Evolutionary conservation across 2,113 vertebrate species (phyloP).

Genomic region (Peromyscus polionotus): DNA sequence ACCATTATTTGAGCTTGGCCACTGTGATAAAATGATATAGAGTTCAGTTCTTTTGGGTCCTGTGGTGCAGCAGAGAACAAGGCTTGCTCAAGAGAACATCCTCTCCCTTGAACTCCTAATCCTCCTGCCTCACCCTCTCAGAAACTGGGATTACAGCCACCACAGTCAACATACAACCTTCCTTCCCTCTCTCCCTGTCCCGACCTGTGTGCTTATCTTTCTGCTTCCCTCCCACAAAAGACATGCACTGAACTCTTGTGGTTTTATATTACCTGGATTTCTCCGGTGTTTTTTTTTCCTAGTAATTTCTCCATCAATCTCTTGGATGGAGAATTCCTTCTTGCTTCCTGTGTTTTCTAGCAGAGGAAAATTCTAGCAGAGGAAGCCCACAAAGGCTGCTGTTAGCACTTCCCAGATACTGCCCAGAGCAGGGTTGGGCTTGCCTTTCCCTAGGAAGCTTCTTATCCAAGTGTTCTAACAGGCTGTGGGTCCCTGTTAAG

Average conservation of each 20-base stretch:
- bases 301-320: background rate
- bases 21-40: background rate
- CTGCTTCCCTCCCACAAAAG: background rate
- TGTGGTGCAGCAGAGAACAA: background rate
- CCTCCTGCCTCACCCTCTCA: background rate
- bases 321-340: background rate
- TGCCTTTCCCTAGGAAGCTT: background rate
- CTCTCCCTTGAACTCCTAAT: background rate
- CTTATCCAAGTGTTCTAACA: too few species aligned
- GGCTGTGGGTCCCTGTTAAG: background rate
- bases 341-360: background rate
- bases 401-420: background rate
- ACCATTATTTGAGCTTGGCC: background rate
- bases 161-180: background rate
- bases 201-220: fast-evolving
- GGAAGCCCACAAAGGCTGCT: too few species aligned
- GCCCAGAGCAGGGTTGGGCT: background rate
- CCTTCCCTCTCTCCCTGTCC: background rate
- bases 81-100: background rate
- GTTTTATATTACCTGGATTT: background rate
- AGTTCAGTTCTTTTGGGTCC: background rate
- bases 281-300: background rate
- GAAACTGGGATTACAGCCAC: background rate
- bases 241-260: background rate
- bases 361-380: background rate